These are phyloP conservation scores for Heliothis peltigera DNA, from an alignment of 2,888 invertebrate species.

Conservation along the genomic window DNA sequence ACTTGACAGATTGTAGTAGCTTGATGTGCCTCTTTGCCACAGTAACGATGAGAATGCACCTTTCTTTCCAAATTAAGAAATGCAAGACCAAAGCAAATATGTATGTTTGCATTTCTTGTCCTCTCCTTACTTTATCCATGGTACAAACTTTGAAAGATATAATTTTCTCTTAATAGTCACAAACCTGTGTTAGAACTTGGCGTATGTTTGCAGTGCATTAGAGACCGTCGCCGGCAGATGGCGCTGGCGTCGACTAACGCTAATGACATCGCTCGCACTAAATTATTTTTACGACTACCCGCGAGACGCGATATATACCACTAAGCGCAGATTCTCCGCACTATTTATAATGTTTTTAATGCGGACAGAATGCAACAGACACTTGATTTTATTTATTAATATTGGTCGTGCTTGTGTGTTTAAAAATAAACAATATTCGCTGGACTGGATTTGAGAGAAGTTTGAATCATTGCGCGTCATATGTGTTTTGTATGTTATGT, in stretches of 20 bases:
- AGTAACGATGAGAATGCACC: too few relatives aligned
- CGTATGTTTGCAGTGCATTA: conserved; percentile 63
- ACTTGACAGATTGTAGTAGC: too few relatives aligned
- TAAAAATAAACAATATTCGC: conserved; percentile 1
- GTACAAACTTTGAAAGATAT: conserved; percentile 2
- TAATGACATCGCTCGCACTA: conserved; percentile 84
- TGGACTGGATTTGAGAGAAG: background rate
- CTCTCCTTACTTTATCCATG: background rate
- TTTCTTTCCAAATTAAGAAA: too few relatives aligned
- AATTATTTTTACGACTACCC: conserved; percentile 87
- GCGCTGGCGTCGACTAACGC: conserved; percentile 69
- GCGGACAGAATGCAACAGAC: conserved; percentile 44
- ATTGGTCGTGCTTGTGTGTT: conserved; percentile 24
- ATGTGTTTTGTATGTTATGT: conserved; percentile 4
- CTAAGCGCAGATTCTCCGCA: conserved; percentile 52
- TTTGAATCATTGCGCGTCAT: conserved; percentile 5
- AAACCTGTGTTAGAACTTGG: conserved; percentile 53
- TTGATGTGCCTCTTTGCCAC: too few relatives aligned
- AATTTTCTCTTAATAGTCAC: conserved; percentile 39
- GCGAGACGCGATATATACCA: conserved; percentile 69
- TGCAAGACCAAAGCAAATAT: background rate
- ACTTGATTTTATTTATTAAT: conserved; percentile 49
- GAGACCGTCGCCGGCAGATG: conserved; percentile 74
- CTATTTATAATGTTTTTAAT: conserved; percentile 59
- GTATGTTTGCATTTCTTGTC: background rate